A percentile compares a stretch with the other conserved stretches of the same genome.
phyloP scores from a whole-genome alignment of 1,140 invertebrate genomes.

The Phthorimaea operculella region DNA sequence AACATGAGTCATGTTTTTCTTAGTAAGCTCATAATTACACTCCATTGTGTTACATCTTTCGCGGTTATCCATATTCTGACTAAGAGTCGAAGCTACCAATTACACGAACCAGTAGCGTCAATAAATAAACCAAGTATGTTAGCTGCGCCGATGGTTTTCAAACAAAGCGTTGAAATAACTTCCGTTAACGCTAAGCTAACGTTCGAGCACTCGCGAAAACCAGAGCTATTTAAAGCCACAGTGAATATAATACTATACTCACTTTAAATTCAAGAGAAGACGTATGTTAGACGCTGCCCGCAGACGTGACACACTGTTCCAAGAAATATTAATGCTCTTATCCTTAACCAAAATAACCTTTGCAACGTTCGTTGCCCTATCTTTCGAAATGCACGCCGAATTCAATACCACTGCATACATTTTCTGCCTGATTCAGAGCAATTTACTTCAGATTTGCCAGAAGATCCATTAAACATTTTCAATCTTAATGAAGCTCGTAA shows the following conservation, averaged over 20 bases:
- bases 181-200: neutral
- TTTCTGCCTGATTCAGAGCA: no score
- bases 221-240: conserved; percentile 2
- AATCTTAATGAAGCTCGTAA: no score
- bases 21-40: no score
- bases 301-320: neutral
- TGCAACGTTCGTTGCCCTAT: no score
- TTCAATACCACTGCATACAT: no score
- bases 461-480: no score
- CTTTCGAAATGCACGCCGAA: no score
- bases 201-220: neutral
- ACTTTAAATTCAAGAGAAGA: no score
- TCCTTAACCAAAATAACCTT: neutral
- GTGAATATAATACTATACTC: neutral
- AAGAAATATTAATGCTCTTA: neutral
- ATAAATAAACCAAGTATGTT: neutral
- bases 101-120: neutral
- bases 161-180: conserved; percentile 4
- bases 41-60: no score
- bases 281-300: neutral
- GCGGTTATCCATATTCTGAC: no score
- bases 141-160: neutral
- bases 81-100: neutral
- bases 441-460: no score
- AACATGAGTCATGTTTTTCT: no score